A percentile compares a stretch with the other conserved stretches of the same genome.
Evolutionary conservation across 1,140 invertebrate genomes (phyloP).

Genomic region (Drosophila nebulosa): DNA sequence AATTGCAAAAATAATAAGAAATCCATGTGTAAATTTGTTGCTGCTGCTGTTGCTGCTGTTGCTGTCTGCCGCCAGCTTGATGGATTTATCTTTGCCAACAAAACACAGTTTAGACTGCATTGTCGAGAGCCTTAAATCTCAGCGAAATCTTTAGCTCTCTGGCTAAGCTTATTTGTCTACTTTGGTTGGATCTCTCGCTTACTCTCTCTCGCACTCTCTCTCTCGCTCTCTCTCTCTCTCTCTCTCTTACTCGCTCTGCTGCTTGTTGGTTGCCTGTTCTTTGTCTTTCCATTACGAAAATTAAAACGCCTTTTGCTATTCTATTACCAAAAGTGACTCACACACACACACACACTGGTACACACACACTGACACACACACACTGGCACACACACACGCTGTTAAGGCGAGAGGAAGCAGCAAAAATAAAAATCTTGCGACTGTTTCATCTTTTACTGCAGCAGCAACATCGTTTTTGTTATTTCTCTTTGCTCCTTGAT

Average conservation of each 20-base stretch:
- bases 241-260: constrained; percentile 15
- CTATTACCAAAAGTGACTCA: constrained; percentile 76
- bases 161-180: constrained; percentile 67
- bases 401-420: neutral
- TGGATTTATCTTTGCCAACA: constrained; percentile 66
- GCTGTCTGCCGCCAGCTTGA: constrained; percentile 10
- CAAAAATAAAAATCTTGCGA: constrained; percentile 5
- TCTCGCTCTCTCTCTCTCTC: constrained; percentile 21
- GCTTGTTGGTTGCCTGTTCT: constrained; percentile 19
- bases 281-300: constrained; percentile 78
- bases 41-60: neutral
- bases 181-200: constrained; percentile 11
- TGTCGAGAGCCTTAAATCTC: constrained; percentile 69
- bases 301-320: constrained; percentile 69
- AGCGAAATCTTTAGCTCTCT: constrained; percentile 26
- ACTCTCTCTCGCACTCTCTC: constrained; percentile 5
- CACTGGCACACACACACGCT: constrained; percentile 24
- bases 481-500: neutral
- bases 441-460: constrained; percentile 8
- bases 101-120: constrained; percentile 68
- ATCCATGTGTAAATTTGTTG: constrained; percentile 66
- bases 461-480: neutral
- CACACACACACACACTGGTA: constrained; percentile 34
- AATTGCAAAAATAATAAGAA: constrained; percentile 62
- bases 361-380: constrained; percentile 8